phyloP scores from a whole-genome alignment of 2,888 invertebrate species.

The Chironomus riparius region DNA sequence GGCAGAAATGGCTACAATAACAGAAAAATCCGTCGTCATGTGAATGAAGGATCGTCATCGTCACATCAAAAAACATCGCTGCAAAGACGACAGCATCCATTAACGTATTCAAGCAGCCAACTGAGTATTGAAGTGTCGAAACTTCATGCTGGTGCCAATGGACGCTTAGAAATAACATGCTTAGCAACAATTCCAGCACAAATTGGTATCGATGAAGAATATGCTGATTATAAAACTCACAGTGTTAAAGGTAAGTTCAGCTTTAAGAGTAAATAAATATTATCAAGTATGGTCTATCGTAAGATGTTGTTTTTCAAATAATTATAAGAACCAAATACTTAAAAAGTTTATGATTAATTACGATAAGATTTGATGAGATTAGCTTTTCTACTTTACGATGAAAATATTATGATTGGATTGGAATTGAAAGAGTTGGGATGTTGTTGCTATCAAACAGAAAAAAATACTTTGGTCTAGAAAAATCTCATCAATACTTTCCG shows the following conservation, averaged over 20 bases:
- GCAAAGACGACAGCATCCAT: conserved; percentile 32
- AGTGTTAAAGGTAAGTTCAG: conserved; percentile 58
- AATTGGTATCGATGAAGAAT: conserved; percentile 59
- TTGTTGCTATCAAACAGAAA: too few relatives aligned
- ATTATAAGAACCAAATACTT: too few relatives aligned
- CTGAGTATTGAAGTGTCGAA: conserved; percentile 65
- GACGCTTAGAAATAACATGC: conserved; percentile 62
- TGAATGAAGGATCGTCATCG: conserved; percentile 25
- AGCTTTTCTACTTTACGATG: too few relatives aligned
- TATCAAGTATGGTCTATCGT: too few relatives aligned
- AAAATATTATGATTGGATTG: too few relatives aligned
- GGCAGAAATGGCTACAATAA: conserved; percentile 32
- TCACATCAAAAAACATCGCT: conserved; percentile 8
- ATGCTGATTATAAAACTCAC: conserved; percentile 63
- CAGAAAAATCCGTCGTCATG: conserved; percentile 38
- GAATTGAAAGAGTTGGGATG: too few relatives aligned
- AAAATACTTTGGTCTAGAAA: too few relatives aligned
- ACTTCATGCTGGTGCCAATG: conserved; percentile 59
- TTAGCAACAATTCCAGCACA: conserved; percentile 70
- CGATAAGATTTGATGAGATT: too few relatives aligned
- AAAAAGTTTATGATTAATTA: too few relatives aligned
- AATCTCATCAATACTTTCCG: too few relatives aligned
- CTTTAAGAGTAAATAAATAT: background rate
- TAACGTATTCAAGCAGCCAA: conserved; percentile 52
- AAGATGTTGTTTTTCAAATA: too few relatives aligned